Base-by-base conservation (phyloP, 2,113 vertebrate species). In the Lasiurus borealis region DNA sequence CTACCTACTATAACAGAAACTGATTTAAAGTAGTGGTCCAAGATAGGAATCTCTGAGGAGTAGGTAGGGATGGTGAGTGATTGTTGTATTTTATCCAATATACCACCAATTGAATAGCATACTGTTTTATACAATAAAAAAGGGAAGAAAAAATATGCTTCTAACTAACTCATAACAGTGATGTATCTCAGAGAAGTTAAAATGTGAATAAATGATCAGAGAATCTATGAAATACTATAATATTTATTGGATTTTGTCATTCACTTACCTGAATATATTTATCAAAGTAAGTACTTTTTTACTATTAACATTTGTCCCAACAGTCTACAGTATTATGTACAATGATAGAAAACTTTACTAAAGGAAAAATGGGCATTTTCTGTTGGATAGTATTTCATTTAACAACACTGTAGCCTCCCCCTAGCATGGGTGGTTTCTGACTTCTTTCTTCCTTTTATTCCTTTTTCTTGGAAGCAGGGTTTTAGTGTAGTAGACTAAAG, bases 51-150 rank as follows among this genome's bases (percentile, higher is more conserved):
- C 36, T 88, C 50, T 85, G 68, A 31, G 36, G 50, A 81, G 29
- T 59, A 27, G 23, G n/a, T 5, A 68, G 23, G 25, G 52, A 48
- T 81, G 27, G 57, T 52, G 81, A 85, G 23, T 80, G 9, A 9
- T 34, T 85, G 25, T 21, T 92, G 16, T 92, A 85, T 78, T 96
- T 94, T 68, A 81, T 89, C 23, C 75, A 81, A 85, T 90, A 81
- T 75, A 85, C 16, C 16, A 62, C 46, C 8, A 81, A 82, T 8
- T 69, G 50, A 85, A 90, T 80, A 89, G 27, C 44, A 91, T 1
- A 36, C 40, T 85, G 68, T 90, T 88, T 89, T 69, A 50, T 75
- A 27, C 44, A 59, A 68, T 85, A 50, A 88, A 85, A 78, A 91
- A 25, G 25, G 14, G 25, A 36, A 12, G 16, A 93, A 86, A 77